These are phyloP conservation scores for Micropoecilia bifurca DNA, from an alignment of 2,797 vertebrate genomes.

Conservation along the genomic window DNA sequence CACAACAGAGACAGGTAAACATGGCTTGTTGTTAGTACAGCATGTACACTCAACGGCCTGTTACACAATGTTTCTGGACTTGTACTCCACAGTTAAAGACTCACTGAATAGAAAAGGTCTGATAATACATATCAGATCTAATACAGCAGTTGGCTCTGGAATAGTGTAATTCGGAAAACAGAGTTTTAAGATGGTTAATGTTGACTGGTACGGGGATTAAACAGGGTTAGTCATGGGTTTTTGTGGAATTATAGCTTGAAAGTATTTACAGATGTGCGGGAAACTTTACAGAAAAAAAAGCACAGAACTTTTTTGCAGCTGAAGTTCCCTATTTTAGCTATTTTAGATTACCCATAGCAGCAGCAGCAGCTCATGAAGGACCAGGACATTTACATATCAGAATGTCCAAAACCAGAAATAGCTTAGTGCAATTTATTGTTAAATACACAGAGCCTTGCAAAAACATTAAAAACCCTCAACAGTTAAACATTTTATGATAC, in stretches of 20 bases:
- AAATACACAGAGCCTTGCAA: not conserved
- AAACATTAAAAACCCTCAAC: not conserved
- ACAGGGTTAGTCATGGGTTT: slow-evolving; percentile 59
- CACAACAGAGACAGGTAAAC: slow-evolving; percentile 9
- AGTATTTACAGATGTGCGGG: slow-evolving; percentile 69
- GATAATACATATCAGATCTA: slow-evolving; percentile 8
- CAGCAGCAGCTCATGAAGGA: slow-evolving; percentile 28
- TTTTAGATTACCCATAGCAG: slow-evolving; percentile 38
- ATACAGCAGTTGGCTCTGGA: slow-evolving; percentile 5
- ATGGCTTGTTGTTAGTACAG: slow-evolving; percentile 8
- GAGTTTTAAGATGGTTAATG: slow-evolving; percentile 37
- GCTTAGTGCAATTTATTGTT: slow-evolving; percentile 1
- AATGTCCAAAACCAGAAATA: slow-evolving; percentile 14
- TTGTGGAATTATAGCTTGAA: slow-evolving; percentile 56
- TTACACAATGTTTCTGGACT: not conserved
- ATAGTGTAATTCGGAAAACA: slow-evolving; percentile 21
- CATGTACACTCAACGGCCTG: slow-evolving; percentile 3
- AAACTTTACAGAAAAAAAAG: slow-evolving; percentile 42
- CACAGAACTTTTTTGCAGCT: slow-evolving; percentile 37
- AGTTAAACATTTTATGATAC: not conserved
- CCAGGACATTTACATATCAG: slow-evolving; percentile 31
- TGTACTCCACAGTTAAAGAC: not conserved
- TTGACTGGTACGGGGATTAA: slow-evolving; percentile 61
- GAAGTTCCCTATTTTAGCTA: slow-evolving; percentile 43
- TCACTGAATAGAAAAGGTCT: slow-evolving; percentile 1